These are phyloP conservation scores for Ylistrum balloti DNA, from an alignment of 1,140 invertebrate genomes.

Conservation along the genomic window DNA sequence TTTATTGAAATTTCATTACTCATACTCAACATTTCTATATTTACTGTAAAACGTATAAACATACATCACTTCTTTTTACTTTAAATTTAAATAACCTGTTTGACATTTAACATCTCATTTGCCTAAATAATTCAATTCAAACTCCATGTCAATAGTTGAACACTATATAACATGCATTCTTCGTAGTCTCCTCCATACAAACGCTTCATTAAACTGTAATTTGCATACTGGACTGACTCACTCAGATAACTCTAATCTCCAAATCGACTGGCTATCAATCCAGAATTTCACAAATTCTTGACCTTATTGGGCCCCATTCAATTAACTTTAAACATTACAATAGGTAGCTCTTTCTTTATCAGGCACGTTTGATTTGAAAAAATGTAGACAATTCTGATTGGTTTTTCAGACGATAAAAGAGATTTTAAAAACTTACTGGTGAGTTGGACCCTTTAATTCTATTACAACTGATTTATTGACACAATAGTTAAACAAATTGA, in stretches of 20 bases:
- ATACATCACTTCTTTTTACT: not conserved
- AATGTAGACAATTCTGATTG: slow-evolving; percentile 39
- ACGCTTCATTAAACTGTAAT: not conserved
- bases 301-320: not conserved
- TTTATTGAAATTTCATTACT: not conserved
- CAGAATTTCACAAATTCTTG: slow-evolving; percentile 7
- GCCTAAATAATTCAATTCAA: not conserved
- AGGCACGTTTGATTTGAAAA: not conserved
- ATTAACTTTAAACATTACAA: slow-evolving; percentile 6
- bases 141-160: not conserved
- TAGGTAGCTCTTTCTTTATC: not conserved
- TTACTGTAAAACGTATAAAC: slow-evolving; percentile 12
- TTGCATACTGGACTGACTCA: not conserved
- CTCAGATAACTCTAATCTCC: not conserved
- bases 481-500: not conserved
- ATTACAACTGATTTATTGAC: not conserved
- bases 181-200: not conserved
- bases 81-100: not conserved
- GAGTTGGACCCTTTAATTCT: not conserved
- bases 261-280: not conserved
- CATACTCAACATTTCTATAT: not conserved
- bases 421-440: not conserved
- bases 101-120: not conserved
- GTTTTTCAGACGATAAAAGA: not conserved
- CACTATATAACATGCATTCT: not conserved